Conservation (phyloP, 1,140 invertebrate genomes). For the Thalassaphorura encarpata region DNA sequence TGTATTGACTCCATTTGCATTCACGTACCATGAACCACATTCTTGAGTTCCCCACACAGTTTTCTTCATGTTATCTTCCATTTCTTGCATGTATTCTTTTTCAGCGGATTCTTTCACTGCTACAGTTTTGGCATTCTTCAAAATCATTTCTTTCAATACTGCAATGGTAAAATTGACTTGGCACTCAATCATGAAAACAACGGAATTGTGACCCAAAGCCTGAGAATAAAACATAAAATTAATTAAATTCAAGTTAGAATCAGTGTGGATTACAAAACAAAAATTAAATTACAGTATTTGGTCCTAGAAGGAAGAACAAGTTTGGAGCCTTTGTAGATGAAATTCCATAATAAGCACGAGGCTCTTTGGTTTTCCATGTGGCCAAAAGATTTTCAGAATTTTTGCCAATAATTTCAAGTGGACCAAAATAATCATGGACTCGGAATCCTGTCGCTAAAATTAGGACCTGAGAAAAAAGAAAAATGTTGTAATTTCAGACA, state of each 20-base stretch:
- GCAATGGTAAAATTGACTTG: conserved; percentile 4
- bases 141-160: background rate
- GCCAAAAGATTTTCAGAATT: background rate
- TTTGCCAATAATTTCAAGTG: conserved; percentile 8
- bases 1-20: conserved; percentile 8
- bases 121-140: background rate
- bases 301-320: conserved; percentile 14
- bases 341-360: conserved; percentile 7
- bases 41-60: conserved; percentile 10
- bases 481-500: background rate
- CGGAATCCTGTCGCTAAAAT: conserved; percentile 20
- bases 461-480: conserved; percentile 6
- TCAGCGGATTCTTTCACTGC: conserved; percentile 6
- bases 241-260: background rate
- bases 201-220: conserved; percentile 12
- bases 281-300: conserved; percentile 14
- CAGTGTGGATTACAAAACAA: background rate
- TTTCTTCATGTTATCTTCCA: conserved; percentile 8
- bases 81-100: background rate
- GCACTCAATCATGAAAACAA: conserved; percentile 13
- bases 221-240: background rate
- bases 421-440: conserved; percentile 16
- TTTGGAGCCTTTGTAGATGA: background rate
- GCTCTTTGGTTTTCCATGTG: conserved; percentile 1
- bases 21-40: conserved; percentile 15